Evolutionary conservation across 2,888 invertebrate species (phyloP).

Genomic region (Oasisia sp.): DNA sequence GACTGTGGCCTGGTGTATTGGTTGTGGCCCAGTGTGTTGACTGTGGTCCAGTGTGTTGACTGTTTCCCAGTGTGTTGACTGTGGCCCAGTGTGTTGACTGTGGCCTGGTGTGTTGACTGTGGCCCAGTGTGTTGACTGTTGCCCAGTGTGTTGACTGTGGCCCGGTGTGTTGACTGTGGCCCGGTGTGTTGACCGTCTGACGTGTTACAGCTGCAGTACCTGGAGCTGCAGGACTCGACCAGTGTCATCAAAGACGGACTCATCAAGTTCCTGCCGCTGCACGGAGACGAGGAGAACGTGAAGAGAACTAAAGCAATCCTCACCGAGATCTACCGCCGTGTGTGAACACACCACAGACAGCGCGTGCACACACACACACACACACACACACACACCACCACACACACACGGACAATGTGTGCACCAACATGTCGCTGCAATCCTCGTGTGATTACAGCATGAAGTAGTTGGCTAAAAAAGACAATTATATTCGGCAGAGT

Average conservation of each 20-base stretch:
- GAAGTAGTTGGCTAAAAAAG: neutral
- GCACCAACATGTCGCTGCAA: neutral
- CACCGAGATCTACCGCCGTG: constrained; percentile 26
- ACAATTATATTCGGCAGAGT: neutral
- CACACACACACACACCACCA: neutral
- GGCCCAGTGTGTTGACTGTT: too few relatives aligned
- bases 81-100: too few relatives aligned
- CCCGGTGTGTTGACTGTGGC: too few relatives aligned
- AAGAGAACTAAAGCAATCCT: constrained; percentile 29
- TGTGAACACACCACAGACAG: neutral
- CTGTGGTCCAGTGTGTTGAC: too few relatives aligned
- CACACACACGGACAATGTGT: neutral
- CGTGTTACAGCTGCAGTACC: constrained; percentile 26
- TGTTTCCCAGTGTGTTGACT: too few relatives aligned
- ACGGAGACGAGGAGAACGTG: constrained; percentile 30
- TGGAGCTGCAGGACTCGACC: constrained; percentile 30
- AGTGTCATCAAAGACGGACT: constrained; percentile 30
- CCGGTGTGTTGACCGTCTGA: constrained; percentile 25
- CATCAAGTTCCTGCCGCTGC: constrained; percentile 34
- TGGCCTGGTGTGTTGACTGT: too few relatives aligned
- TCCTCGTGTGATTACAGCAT: neutral
- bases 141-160: too few relatives aligned
- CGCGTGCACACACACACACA: neutral
- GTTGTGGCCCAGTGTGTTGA: too few relatives aligned
- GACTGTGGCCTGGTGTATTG: too few relatives aligned